Evolutionary conservation across 1,140 invertebrate species (phyloP).

Genomic region (Philotrypesis tridentata): DNA sequence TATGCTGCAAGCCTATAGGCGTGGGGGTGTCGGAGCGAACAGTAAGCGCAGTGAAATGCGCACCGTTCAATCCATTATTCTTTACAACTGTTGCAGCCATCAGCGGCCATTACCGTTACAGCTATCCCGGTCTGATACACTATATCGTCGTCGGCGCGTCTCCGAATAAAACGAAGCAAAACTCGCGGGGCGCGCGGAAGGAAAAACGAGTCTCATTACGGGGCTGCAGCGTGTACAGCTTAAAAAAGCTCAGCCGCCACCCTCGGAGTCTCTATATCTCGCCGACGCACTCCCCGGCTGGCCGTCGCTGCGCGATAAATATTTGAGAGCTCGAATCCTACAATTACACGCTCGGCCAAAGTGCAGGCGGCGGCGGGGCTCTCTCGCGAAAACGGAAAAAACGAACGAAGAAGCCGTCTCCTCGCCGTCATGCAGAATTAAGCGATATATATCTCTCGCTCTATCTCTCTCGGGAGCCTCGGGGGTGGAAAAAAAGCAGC

Average conservation of each 20-base stretch:
- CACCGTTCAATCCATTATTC: background rate
- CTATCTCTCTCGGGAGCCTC: no score
- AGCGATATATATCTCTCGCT: background rate
- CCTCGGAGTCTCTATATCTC: background rate
- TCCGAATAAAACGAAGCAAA: background rate
- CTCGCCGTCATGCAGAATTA: constrained; percentile 25
- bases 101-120: no score
- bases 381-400: background rate
- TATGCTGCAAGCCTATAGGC: no score
- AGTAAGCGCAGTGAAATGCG: no score
- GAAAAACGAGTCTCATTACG: background rate
- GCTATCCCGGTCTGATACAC: no score
- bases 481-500: background rate
- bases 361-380: background rate
- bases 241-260: background rate
- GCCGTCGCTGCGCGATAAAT: constrained; percentile 3
- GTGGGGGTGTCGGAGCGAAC: no score
- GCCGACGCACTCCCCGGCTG: background rate
- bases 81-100: background rate
- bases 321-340: constrained; percentile 21
- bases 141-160: no score
- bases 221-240: background rate
- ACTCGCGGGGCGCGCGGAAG: background rate
- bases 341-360: constrained; percentile 7
- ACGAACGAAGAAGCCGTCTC: background rate